These are phyloP conservation scores for Timandra comae DNA, from an alignment of 2,888 invertebrate genomes.

Conservation along the genomic window DNA sequence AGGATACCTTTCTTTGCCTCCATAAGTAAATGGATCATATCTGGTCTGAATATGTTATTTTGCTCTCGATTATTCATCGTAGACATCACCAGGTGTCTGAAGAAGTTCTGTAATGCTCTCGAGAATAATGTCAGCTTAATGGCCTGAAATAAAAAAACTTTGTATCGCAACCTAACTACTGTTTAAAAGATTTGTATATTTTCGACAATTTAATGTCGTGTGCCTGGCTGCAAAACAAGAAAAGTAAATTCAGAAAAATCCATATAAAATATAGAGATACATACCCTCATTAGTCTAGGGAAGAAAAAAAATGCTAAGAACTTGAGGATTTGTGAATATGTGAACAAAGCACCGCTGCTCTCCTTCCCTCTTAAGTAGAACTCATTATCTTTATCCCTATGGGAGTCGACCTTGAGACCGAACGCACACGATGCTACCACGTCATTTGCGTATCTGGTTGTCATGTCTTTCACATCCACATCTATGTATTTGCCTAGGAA, in stretches of 20 bases:
- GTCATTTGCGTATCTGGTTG: slow-evolving; percentile 65
- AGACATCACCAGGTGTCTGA: slow-evolving; percentile 43
- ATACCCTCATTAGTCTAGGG: slow-evolving; percentile 31
- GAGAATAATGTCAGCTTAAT: slow-evolving; percentile 31
- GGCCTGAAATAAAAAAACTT: slow-evolving; percentile 25
- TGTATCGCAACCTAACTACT: too few relatives aligned
- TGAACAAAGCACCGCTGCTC: slow-evolving; percentile 38
- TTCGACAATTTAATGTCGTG: too few relatives aligned
- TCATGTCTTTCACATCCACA: slow-evolving; percentile 59
- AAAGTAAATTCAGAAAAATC: too few relatives aligned
- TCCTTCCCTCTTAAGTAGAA: slow-evolving; percentile 73
- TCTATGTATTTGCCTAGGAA: slow-evolving; percentile 37
- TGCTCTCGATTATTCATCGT: slow-evolving; percentile 54
- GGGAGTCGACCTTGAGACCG: slow-evolving; percentile 73
- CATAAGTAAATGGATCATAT: slow-evolving; percentile 76
- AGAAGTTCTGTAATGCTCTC: slow-evolving; percentile 32
- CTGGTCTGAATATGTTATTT: slow-evolving; percentile 54
- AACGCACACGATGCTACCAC: slow-evolving; percentile 74
- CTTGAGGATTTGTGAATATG: slow-evolving; percentile 25
- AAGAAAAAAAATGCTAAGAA: slow-evolving; percentile 26
- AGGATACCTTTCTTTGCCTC: slow-evolving; percentile 74
- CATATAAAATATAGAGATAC: too few relatives aligned
- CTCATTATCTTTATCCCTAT: slow-evolving; percentile 65
- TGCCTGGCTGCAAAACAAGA: too few relatives aligned
- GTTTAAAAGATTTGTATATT: too few relatives aligned